Evolutionary conservation across 2,888 invertebrate species (phyloP).

Genomic region (Drosophila borealis): DNA sequence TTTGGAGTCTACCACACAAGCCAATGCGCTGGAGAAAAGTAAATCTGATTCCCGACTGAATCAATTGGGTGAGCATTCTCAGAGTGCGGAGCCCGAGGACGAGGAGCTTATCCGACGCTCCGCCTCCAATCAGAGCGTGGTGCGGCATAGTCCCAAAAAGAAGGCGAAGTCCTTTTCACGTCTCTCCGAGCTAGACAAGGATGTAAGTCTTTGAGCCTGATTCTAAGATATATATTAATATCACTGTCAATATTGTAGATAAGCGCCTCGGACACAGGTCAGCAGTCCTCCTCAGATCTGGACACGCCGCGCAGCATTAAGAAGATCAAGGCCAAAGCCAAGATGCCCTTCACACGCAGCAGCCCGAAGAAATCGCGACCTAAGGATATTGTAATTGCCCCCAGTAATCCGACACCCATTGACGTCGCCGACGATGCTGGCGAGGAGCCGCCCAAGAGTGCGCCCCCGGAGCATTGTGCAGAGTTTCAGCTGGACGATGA

Average conservation of each 20-base stretch:
- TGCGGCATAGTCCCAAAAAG: conserved; percentile 84
- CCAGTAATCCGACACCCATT: conserved; percentile 27
- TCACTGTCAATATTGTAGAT: conserved; percentile 62
- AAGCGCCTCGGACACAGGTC: conserved; percentile 82
- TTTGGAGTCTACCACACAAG: conserved; percentile 28
- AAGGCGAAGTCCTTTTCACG: conserved; percentile 87
- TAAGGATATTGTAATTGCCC: conserved; percentile 73
- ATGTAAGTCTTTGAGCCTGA: conserved; percentile 71
- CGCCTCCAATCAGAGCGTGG: conserved; percentile 87
- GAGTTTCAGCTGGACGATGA: conserved; percentile 71
- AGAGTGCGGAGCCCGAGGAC: conserved; percentile 66
- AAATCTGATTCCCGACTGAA: conserved; percentile 89
- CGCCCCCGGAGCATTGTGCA: conserved; percentile 63
- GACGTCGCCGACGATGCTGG: conserved; percentile 41
- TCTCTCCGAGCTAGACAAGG: conserved; percentile 86
- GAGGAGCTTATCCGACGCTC: conserved; percentile 86
- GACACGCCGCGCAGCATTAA: conserved; percentile 84
- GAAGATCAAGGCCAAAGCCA: conserved; percentile 83
- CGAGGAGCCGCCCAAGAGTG: conserved; percentile 77
- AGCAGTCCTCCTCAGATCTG: conserved; percentile 83
- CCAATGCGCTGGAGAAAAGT: conserved; percentile 87
- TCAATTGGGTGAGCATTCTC: conserved; percentile 82
- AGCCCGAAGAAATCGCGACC: conserved; percentile 82
- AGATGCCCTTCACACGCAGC: conserved; percentile 81
- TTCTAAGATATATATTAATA: not conserved